Percentiles rank a stretch among this genome's conserved stretches.
phyloP scores from a whole-genome alignment of 2,888 invertebrate species.

The Nemoura dubitans region DNA sequence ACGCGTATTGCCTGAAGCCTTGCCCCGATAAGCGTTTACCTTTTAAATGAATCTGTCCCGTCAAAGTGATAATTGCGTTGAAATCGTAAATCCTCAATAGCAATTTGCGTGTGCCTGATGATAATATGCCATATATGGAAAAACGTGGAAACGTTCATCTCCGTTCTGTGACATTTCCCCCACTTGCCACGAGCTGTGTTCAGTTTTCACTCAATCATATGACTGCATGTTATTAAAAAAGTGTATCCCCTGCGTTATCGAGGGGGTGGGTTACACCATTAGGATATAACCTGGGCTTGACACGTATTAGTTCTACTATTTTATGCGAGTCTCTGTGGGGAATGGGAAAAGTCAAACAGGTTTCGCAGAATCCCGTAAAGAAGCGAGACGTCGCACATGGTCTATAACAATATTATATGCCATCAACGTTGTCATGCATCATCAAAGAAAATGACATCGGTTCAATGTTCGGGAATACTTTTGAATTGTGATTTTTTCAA shows the following conservation, averaged over 20 bases:
- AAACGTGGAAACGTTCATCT: background rate
- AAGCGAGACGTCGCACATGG: background rate
- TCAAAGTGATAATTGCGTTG: background rate
- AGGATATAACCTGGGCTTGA: background rate
- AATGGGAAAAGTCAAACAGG: background rate
- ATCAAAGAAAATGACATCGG: background rate
- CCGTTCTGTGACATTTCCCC: background rate
- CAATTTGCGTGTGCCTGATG: background rate
- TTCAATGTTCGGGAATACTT: background rate
- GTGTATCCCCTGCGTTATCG: background rate
- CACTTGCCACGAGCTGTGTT: background rate
- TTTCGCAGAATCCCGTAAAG: background rate
- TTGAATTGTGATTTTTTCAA: too few species aligned
- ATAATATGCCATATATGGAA: background rate
- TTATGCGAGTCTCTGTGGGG: background rate
- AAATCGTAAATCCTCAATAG: background rate
- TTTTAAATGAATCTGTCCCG: constrained; percentile 1
- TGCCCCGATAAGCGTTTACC: background rate
- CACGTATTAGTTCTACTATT: background rate
- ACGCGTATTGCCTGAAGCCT: background rate
- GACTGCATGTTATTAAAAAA: background rate
- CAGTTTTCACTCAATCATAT: background rate
- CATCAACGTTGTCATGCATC: background rate
- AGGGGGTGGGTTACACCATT: background rate
- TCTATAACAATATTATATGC: background rate